These are phyloP conservation scores for Bugulina stolonifera DNA, from an alignment of 2,888 invertebrate genomes.

Conservation along the genomic window DNA sequence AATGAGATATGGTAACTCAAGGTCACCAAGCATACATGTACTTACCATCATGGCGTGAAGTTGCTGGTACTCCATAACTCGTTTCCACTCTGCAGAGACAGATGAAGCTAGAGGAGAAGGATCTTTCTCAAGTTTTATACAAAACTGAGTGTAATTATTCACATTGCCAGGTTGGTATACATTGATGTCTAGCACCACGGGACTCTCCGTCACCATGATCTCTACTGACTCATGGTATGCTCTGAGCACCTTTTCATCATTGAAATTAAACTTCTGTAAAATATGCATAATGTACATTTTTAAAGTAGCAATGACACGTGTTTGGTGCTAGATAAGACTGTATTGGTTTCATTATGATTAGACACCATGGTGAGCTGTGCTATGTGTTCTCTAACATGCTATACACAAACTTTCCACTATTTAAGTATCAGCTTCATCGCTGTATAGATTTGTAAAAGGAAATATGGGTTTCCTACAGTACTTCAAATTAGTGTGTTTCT, in stretches of 20 bases:
- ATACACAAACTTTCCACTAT: too few species aligned
- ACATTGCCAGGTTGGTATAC: not conserved
- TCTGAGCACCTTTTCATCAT: not conserved
- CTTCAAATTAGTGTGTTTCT: too few species aligned
- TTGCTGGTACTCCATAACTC: not conserved
- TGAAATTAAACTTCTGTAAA: conserved; percentile 12
- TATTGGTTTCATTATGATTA: too few species aligned
- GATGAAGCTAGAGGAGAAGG: not conserved
- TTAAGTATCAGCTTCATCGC: too few species aligned
- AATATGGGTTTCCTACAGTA: too few species aligned
- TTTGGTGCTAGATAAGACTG: too few species aligned
- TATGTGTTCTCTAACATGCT: too few species aligned
- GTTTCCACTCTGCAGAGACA: not conserved
- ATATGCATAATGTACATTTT: not conserved
- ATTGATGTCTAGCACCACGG: not conserved
- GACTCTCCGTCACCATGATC: not conserved
- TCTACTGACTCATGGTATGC: conserved; percentile 11
- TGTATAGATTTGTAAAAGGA: too few species aligned
- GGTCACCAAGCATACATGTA: too few species aligned
- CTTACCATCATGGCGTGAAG: not conserved
- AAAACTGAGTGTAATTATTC: not conserved
- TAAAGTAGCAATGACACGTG: too few species aligned
- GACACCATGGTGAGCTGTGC: too few species aligned
- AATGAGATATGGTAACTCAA: too few species aligned
- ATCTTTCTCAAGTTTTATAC: not conserved